phyloP scores from a whole-genome alignment of 2,888 invertebrate species.

The Dexiosoma caninum region DNA sequence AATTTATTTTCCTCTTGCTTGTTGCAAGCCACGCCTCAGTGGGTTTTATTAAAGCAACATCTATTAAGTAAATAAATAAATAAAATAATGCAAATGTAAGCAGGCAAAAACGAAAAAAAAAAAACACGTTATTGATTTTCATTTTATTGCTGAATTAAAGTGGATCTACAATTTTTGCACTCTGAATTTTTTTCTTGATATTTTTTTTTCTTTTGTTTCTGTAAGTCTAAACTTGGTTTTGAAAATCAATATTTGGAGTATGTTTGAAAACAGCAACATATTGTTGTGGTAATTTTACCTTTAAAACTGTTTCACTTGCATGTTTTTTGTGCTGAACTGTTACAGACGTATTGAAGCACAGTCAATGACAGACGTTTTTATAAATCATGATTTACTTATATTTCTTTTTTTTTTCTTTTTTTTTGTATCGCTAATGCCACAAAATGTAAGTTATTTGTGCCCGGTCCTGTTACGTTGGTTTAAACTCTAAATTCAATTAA shows the following conservation, averaged over 20 bases:
- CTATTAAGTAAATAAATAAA: background rate
- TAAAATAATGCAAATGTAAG: background rate
- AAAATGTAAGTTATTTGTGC: slow-evolving; percentile 31
- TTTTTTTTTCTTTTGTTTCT: background rate
- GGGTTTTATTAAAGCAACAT: slow-evolving; percentile 5
- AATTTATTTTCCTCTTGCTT: background rate
- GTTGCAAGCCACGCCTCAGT: slow-evolving; percentile 42
- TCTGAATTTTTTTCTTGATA: background rate
- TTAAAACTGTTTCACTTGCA: slow-evolving; percentile 23
- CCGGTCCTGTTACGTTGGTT: slow-evolving; percentile 28
- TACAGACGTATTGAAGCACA: slow-evolving; percentile 6
- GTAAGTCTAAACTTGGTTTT: background rate
- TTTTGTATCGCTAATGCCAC: slow-evolving; percentile 1
- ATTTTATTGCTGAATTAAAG: background rate
- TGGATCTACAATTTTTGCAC: background rate
- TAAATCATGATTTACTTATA: slow-evolving; percentile 21
- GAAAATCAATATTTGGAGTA: slow-evolving; percentile 32
- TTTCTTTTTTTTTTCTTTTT: background rate
- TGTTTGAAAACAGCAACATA: background rate
- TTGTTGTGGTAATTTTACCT: slow-evolving; percentile 21
- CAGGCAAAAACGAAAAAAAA: too few species aligned
- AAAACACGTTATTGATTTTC: slow-evolving; percentile 11
- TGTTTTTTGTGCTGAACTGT: slow-evolving; percentile 2
- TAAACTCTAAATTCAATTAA: slow-evolving; percentile 5
- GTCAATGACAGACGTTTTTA: slow-evolving; percentile 34